Evolutionary conservation across 2,888 invertebrate species (phyloP).

Genomic region (Halocaridina rubra): DNA sequence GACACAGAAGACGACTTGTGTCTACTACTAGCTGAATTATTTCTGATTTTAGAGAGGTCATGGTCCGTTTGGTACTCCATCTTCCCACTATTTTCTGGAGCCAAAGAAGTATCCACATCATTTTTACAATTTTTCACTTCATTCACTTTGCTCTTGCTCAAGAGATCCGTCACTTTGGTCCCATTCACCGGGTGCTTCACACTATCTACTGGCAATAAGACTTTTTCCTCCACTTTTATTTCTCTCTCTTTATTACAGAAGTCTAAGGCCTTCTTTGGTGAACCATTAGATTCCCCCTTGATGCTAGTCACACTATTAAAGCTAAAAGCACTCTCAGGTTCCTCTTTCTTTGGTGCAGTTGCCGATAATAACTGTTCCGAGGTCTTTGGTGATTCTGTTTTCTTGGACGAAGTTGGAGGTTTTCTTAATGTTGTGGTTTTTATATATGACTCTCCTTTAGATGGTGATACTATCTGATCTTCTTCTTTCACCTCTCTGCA

Average conservation of each 20-base stretch:
- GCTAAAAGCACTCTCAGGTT: not conserved
- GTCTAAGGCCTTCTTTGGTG: constrained; percentile 14
- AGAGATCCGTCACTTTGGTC: constrained; percentile 40
- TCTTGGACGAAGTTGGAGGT: constrained; percentile 62
- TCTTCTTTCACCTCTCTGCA: constrained; percentile 36
- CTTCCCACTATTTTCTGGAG: not conserved
- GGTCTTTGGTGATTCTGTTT: constrained; percentile 28
- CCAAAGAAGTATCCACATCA: not conserved
- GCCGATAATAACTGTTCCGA: constrained; percentile 6
- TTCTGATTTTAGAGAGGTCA: not conserved
- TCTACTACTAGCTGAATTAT: constrained; percentile 9
- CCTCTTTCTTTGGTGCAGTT: constrained; percentile 27
- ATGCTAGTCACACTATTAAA: not conserved
- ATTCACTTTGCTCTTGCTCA: constrained; percentile 5
- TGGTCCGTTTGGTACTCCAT: not conserved
- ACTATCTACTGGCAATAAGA: not conserved
- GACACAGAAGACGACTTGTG: constrained; percentile 28
- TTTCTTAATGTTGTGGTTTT: constrained; percentile 55
- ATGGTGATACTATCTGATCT: constrained; percentile 30
- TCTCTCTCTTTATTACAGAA: constrained; percentile 16
- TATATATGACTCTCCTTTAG: constrained; percentile 44
- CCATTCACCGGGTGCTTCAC: constrained; percentile 34
- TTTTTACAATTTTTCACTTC: constrained; percentile 3
- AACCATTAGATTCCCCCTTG: constrained; percentile 7
- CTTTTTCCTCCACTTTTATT: constrained; percentile 20